Conservation (phyloP, 1,140 invertebrate species). For the Diuraphis noxia region DNA sequence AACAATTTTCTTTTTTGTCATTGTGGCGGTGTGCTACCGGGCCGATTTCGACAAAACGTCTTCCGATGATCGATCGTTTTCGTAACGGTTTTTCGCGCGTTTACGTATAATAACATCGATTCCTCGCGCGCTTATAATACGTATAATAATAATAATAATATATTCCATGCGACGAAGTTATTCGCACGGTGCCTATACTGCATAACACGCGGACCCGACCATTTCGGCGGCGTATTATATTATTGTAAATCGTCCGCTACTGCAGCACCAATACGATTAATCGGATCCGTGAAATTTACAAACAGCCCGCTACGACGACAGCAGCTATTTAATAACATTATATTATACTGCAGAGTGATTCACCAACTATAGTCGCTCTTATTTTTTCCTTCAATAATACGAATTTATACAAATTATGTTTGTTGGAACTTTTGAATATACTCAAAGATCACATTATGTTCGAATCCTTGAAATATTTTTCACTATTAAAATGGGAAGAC, state of each 20-base stretch:
- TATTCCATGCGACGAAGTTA: background rate
- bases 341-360: background rate
- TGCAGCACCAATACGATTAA: background rate
- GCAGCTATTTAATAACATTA: background rate
- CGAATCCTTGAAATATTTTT: too few species aligned
- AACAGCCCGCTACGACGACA: conserved; percentile 11
- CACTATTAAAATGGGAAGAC: too few species aligned
- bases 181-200: background rate
- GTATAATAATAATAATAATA: background rate
- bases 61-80: conserved; percentile 51
- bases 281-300: conserved; percentile 34
- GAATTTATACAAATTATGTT: too few species aligned
- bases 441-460: too few species aligned
- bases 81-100: conserved; percentile 43
- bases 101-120: background rate
- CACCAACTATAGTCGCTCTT: too few species aligned
- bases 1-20: background rate
- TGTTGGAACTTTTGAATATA: too few species aligned
- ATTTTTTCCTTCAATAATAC: too few species aligned
- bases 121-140: background rate
- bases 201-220: background rate
- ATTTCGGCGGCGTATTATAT: background rate
- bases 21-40: background rate
- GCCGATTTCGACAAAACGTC: conserved; percentile 36
- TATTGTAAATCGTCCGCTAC: background rate